Percentiles rank a stretch among this genome's conserved stretches.
phyloP scores from a whole-genome alignment of 2,797 vertebrate species.

The Poeciliopsis presidionis region DNA sequence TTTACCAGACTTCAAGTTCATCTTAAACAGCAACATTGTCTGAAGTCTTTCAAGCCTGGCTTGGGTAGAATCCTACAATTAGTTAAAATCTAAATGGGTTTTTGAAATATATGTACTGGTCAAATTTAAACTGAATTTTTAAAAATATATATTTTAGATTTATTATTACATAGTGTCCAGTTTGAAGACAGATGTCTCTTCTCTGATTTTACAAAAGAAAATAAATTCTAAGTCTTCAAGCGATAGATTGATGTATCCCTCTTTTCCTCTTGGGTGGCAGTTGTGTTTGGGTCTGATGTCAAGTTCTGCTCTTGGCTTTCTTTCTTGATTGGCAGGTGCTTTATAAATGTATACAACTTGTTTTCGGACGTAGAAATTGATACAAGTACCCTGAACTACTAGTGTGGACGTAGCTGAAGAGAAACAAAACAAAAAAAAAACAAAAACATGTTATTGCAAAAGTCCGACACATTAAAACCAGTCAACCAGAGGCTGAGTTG shows the following conservation, averaged over 20 bases:
- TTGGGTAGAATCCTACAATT: background rate
- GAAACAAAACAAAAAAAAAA: too few species aligned
- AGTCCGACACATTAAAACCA: background rate
- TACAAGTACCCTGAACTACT: too few species aligned
- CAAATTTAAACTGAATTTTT: too few species aligned
- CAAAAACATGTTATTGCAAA: background rate
- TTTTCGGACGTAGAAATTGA: background rate
- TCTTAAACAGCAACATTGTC: background rate
- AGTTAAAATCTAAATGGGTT: background rate
- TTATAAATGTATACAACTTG: background rate
- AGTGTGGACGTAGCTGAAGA: too few species aligned
- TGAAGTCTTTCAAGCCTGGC: background rate
- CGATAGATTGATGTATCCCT: background rate
- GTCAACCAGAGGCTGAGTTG: background rate
- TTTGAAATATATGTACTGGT: background rate
- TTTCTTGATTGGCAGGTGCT: background rate
- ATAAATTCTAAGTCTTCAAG: background rate
- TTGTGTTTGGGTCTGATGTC: background rate
- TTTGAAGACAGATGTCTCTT: background rate
- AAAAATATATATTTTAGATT: background rate
- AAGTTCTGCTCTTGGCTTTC: background rate
- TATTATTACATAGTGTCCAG: background rate
- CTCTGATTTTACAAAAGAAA: background rate
- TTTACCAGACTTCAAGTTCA: background rate
- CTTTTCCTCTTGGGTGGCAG: background rate